Evolutionary conservation across 2,888 invertebrate genomes (phyloP).

Genomic region (Heteropelma amictum): DNA sequence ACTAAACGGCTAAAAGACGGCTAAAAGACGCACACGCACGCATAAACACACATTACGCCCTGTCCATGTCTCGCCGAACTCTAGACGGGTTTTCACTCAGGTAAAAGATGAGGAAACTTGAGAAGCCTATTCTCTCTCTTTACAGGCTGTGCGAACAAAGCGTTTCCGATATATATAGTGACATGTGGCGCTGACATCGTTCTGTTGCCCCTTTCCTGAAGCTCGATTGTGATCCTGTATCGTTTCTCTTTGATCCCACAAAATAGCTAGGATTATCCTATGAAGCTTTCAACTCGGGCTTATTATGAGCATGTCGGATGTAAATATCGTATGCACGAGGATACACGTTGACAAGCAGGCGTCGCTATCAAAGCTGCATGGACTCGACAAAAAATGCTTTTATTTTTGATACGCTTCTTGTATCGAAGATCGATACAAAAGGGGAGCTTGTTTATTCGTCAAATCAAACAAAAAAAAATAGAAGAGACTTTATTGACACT

Average conservation of each 20-base stretch:
- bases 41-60: no score
- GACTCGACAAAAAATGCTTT: no score
- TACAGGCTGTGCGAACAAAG: conserved; percentile 32
- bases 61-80: background rate
- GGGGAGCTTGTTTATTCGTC: no score
- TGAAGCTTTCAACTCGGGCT: conserved; percentile 14
- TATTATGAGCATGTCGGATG: conserved; percentile 30
- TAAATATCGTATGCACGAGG: background rate
- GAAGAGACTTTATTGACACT: conserved; percentile 9
- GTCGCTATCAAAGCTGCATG: conserved; percentile 1
- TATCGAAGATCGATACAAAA: background rate
- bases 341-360: background rate
- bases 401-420: background rate
- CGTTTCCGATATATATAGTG: conserved; percentile 49
- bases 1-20: no score
- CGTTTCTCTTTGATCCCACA: conserved; percentile 11
- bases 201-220: conserved; percentile 16
- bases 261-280: conserved; percentile 34
- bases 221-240: conserved; percentile 26
- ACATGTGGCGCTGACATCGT: conserved; percentile 39
- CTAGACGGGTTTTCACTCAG: background rate
- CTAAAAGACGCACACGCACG: no score
- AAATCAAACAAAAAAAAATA: background rate
- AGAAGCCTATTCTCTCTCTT: conserved; percentile 2
- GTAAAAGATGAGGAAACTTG: conserved; percentile 32